phyloP scores from a whole-genome alignment of 2,888 invertebrate species.

The Hyposoter didymator region DNA sequence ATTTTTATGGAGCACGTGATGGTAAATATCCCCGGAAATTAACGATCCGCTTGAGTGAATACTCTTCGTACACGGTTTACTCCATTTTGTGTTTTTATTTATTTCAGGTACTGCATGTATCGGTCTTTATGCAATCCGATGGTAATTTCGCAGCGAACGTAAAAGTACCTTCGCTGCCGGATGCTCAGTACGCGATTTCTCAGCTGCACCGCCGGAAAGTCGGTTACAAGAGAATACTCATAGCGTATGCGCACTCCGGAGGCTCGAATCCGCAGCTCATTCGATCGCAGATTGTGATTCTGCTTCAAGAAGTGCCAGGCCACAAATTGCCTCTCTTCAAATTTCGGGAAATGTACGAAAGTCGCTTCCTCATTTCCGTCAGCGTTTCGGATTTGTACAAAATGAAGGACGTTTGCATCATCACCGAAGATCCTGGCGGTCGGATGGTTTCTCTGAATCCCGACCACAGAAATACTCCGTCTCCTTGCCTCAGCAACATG shows the following conservation, averaged over 20 bases:
- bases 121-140: constrained; percentile 88
- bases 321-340: constrained; percentile 91
- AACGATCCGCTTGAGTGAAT: constrained; percentile 2
- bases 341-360: constrained; percentile 93
- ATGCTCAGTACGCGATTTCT: constrained; percentile 91
- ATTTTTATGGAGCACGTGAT: constrained; percentile 88
- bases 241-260: constrained; percentile 89
- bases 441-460: constrained; percentile 90
- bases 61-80: neutral
- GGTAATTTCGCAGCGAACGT: constrained; percentile 90
- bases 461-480: constrained; percentile 87
- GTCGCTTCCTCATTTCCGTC: constrained; percentile 91
- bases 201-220: constrained; percentile 93
- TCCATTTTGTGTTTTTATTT: constrained; percentile 38
- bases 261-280: constrained; percentile 88
- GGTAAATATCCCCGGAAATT: constrained; percentile 83
- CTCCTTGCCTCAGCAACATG: constrained; percentile 83
- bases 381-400: constrained; percentile 89
- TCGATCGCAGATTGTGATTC: constrained; percentile 89
- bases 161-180: constrained; percentile 89
- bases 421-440: constrained; percentile 89
- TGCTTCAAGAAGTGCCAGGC: constrained; percentile 91
- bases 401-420: constrained; percentile 91
- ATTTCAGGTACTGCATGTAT: constrained; percentile 86
- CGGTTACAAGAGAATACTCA: constrained; percentile 92